Evolutionary conservation across 2,888 invertebrate species (phyloP).

Genomic region (Cartodere bifasciata): DNA sequence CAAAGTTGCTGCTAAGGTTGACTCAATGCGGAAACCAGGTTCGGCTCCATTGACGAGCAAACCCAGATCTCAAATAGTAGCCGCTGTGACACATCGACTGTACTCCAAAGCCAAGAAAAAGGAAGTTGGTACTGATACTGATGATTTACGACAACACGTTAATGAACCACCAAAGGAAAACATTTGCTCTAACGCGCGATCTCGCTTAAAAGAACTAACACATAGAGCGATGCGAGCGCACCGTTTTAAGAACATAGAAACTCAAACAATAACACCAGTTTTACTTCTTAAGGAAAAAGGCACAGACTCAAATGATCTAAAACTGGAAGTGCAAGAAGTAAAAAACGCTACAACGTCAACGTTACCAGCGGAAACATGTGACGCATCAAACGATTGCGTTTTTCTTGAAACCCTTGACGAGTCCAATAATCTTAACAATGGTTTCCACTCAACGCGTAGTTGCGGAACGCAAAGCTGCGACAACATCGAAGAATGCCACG

Average conservation of each 20-base stretch:
- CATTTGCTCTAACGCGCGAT: conserved; percentile 46
- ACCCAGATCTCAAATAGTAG: conserved; percentile 52
- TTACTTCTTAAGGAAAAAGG: conserved; percentile 45
- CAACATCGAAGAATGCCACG: neutral
- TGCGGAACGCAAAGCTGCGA: conserved; percentile 26
- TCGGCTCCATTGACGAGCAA: conserved; percentile 35
- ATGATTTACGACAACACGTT: conserved; percentile 17
- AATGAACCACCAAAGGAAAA: conserved; percentile 32
- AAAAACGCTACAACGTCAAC: conserved; percentile 32
- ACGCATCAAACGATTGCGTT: conserved; percentile 38
- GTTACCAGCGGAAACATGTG: conserved; percentile 34
- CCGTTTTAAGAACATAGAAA: conserved; percentile 40
- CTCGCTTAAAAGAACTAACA: conserved; percentile 45
- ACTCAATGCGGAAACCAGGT: conserved; percentile 21
- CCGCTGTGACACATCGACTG: conserved; percentile 55
- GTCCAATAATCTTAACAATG: conserved; percentile 20
- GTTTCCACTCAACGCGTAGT: conserved; percentile 29
- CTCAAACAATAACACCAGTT: conserved; percentile 42
- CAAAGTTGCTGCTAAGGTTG: conserved; percentile 24
- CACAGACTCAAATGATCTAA: conserved; percentile 43
- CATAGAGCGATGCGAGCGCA: conserved; percentile 43
- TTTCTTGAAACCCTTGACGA: conserved; percentile 24
- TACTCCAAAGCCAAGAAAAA: conserved; percentile 49
- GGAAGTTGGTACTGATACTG: conserved; percentile 31
- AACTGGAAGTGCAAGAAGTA: conserved; percentile 32